Evolutionary conservation across 2,797 vertebrate genomes (phyloP).

Genomic region (Platalea minor): DNA sequence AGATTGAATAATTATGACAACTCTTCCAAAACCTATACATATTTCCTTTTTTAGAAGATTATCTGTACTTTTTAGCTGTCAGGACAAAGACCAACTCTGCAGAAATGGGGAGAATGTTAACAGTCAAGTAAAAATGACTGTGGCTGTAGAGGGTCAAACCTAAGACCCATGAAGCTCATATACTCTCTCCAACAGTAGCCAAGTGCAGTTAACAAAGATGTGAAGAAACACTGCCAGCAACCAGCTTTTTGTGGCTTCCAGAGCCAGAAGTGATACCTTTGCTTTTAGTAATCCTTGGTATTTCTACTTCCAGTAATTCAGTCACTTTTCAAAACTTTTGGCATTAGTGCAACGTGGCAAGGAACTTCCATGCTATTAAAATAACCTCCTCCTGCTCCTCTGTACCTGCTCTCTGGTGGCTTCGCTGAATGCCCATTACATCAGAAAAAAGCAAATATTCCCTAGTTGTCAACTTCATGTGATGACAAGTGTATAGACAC

Average conservation of each 20-base stretch:
- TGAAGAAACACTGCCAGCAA: background rate
- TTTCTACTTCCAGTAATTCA: background rate
- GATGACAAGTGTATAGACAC: background rate
- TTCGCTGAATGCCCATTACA: background rate
- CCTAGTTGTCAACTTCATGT: background rate
- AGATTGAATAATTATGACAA: background rate
- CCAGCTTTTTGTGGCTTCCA: background rate
- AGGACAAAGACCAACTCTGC: background rate
- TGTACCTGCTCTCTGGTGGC: background rate
- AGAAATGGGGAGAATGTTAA: background rate
- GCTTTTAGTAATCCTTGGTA: background rate
- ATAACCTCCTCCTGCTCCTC: background rate
- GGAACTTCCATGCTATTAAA: background rate
- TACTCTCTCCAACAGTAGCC: background rate
- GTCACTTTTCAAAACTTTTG: background rate
- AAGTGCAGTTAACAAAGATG: background rate
- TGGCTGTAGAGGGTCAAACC: background rate
- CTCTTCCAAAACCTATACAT: background rate
- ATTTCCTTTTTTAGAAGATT: background rate
- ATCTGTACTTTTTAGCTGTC: background rate
- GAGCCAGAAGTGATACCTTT: background rate
- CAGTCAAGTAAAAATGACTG: background rate
- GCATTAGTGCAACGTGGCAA: background rate
- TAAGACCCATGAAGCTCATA: background rate
- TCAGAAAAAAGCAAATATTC: background rate